Evolutionary conservation across 2,888 invertebrate species (phyloP), one percentile per base, ranked within the genome.

Genomic region (Calameuta pallipes): DNA sequence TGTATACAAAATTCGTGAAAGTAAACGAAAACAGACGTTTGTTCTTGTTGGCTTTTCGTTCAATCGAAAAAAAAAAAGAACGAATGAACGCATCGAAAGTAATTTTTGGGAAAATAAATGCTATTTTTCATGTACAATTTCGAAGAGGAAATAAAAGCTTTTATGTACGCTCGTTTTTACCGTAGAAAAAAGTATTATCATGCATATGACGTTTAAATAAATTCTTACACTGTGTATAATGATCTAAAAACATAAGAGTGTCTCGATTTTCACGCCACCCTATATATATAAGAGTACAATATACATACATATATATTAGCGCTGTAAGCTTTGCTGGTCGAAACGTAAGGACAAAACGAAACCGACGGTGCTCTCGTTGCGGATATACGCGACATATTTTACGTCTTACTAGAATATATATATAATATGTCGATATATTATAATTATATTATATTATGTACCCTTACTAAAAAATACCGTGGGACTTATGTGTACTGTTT

Each of bases 401-500:
- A 56, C 56, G 56, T 23, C 56, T 56, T 56, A 23, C 56, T 56
- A 56, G 56, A 56, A 56, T 56, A 56, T 56, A 56, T 56, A 56
- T 56, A 56, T 56, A 56, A 56, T 56, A 56, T 56, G 56, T 56
- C 56, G 56, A 56, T 56, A 56, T 56, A 56, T 56, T 56, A 56
- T 56, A 56, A 56, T 56, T 56, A 56, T 56, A 41, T 41, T 41
- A 41, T 41, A 56, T 56, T 56, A 56, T 56, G 56, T 56, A 56
- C 56, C 71, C 71, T 71, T 71, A 71, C 71, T 71, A 71, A 71
- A 56, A 56, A 56, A 71, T 34, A 71, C 71, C 71, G 71, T 71
- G 34, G 71, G 33, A 83, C 87, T 88, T 87, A 89, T 86, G 85
- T 85, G 86, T 85, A 89, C 86, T 84, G 87, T 83, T 87, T 87